Base-by-base conservation (phyloP, 2,888 invertebrate species). In the Anarsia innoxiella region DNA sequence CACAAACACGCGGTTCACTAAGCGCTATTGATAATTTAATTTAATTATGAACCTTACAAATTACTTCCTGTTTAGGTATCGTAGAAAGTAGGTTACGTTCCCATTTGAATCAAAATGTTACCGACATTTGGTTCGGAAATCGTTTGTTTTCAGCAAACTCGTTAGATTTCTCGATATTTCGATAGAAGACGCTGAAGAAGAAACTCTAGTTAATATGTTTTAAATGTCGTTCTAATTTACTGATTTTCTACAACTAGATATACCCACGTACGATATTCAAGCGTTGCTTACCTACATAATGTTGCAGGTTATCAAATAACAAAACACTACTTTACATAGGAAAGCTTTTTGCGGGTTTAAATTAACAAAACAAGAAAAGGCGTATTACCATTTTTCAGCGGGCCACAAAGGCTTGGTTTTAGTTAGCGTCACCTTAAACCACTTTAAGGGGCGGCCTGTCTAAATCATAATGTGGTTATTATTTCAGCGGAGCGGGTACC, bases 401-500 rank as follows among this genome's bases (percentile, higher is more conserved):
- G 45, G 46, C 53, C 51, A 66, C 66, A 65, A 64, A 66, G 60
- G 59, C 59, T 46, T 49, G 48, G 56, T 63, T 56, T 59, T 63
- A 67, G 63, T 71, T 70, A 59, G 61, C 61, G 70, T 64, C 71
- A 73, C 73, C 77, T 77, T 74, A 68, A 70, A 75, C 64, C 67
- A 72, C 67, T 70, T 69, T 66, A 73, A 68, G 66, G 65, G 69
- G 66, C 65, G 61, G 67, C 66, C 66, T 66, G 76, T 72, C 73
- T 76, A 66, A 76, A 75, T 73, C 58, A 74, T 77, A 79, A 76
- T 75, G 77, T 67, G 78, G 76, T 77, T 80, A 79, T 79, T 77
- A 80, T 79, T 77, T 78, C 68, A 74, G 64, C 67, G 66, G 55
- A 55, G 59, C 59, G 53, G 73, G 65, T 62, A 59, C 64, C 69